Evolutionary conservation across 2,888 invertebrate genomes (phyloP), one percentile per base, ranked within the genome.

Genomic region (Erannis defoliaria): DNA sequence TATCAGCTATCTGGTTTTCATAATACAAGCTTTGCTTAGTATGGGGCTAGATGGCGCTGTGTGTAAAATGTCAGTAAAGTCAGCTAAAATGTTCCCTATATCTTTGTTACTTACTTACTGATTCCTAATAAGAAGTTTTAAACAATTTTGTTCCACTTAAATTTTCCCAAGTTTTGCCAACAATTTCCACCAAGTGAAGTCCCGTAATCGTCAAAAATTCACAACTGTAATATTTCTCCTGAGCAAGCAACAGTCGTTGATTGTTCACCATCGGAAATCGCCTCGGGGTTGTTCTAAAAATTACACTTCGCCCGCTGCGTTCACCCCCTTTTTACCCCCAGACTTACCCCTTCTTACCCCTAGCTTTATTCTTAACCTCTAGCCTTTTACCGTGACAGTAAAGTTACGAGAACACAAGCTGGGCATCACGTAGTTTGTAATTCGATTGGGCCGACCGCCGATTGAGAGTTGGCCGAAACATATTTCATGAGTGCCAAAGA

Each of bases 361-460:
- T 19, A 40, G 40, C 19, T 14, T 16, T 40, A 16, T 2, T 9
- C 14, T 9, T 42, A 42, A 10, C 49, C 55, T 65, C 50, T 48
- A 48, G n/a, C 60, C 10, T 42, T 49, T 48, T 62, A 51, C 53
- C 29, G 62, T 72, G 67, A 72, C 76, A 76, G 73, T 80, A 77
- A 59, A 71, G 35, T 42, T 23, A 57, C 73, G 73, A 74, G 75
- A 83, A 77, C 72, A 84, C 84, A 87, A 84, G 82, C 82, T 73
- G 79, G 79, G 79, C 81, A 84, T 88, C 90, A 90, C 90, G 90
- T 89, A 84, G 76, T 80, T 80, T 80, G 84, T 92, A 90, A 92
- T 90, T 89, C 86, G 84, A 91, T 92, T 90, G 86, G 70, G 73
- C 78, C 75, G 81, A 77, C 79, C 83, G 84, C 77, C 88, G 85